Percentiles rank a stretch among this genome's conserved stretches.
phyloP scores from a whole-genome alignment of 1,140 invertebrate genomes.

The Nomia melanderi region DNA sequence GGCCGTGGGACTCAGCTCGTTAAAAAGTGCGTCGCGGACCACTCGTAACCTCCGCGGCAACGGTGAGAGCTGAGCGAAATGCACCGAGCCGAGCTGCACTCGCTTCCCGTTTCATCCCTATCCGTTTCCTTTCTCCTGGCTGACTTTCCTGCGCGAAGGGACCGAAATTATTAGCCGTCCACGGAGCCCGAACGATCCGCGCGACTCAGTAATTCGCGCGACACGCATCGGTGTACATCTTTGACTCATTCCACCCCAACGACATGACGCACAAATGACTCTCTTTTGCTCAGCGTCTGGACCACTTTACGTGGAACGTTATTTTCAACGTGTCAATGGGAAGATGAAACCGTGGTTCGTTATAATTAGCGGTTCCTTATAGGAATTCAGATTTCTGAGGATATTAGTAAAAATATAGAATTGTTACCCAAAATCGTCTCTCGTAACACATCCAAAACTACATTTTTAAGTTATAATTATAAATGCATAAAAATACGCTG shows the following conservation, averaged over 20 bases:
- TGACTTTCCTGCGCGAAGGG: conserved; percentile 51
- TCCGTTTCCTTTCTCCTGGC: conserved; percentile 19
- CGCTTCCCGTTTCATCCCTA: conserved; percentile 35
- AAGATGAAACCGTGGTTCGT: too few species aligned
- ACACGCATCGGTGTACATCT: conserved; percentile 23
- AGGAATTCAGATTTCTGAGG: too few species aligned
- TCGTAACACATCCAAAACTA: too few species aligned
- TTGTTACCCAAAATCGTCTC: too few species aligned
- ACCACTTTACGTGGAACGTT: conserved; percentile 7
- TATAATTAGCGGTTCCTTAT: too few species aligned
- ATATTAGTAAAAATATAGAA: too few species aligned
- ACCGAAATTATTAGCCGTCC: conserved; percentile 53
- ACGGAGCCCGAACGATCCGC: background rate
- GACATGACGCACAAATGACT: conserved; percentile 19
- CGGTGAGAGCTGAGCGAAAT: conserved; percentile 23
- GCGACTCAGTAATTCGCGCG: conserved; percentile 13
- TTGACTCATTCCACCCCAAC: conserved; percentile 5
- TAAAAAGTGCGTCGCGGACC: conserved; percentile 62
- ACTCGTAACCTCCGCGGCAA: conserved; percentile 31
- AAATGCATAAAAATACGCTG: too few species aligned
- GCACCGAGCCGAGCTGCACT: conserved; percentile 46
- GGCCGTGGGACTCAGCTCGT: conserved; percentile 28
- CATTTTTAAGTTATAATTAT: too few species aligned
- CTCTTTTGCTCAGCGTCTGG: conserved; percentile 2
- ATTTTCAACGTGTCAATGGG: background rate